Conservation (phyloP, 2,113 vertebrate genomes). For the Poicephalus gulielmi region DNA sequence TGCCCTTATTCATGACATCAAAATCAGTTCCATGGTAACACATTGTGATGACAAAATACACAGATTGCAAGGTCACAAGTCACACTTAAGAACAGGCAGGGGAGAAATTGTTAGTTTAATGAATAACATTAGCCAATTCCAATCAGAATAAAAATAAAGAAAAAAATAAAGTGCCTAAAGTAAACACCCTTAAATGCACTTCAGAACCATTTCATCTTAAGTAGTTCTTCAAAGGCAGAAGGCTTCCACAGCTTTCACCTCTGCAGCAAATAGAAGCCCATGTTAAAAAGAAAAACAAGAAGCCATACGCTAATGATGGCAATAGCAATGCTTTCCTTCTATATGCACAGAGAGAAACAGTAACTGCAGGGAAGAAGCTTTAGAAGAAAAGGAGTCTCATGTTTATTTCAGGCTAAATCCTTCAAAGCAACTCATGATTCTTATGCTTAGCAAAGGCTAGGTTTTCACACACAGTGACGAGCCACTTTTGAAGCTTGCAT, state of each 20-base stretch:
- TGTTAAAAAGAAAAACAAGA: neutral
- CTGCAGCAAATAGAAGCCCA: neutral
- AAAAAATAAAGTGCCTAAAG: conserved; percentile 62
- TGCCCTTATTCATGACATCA: conserved; percentile 77
- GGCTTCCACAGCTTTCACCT: conserved; percentile 29
- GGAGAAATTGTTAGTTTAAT: conserved; percentile 71
- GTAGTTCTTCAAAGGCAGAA: conserved; percentile 65
- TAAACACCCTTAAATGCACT: conserved; percentile 68
- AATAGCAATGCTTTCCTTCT: neutral
- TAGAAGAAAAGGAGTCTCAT: neutral
- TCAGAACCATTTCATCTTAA: conserved; percentile 69
- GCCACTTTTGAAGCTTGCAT: neutral
- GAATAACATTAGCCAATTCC: conserved; percentile 67
- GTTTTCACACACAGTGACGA: neutral
- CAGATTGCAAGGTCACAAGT: conserved; percentile 75
- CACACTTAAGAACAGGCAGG: conserved; percentile 69
- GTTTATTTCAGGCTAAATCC: neutral
- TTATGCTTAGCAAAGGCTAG: neutral
- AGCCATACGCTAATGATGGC: neutral
- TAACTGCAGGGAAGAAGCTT: neutral
- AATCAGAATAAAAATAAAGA: conserved; percentile 63
- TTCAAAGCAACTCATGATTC: neutral
- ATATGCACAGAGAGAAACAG: neutral
- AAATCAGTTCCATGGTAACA: conserved; percentile 73
- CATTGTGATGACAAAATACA: conserved; percentile 75